phyloP scores from a whole-genome alignment of 2,888 invertebrate species.

The Gandaritis pyraliata region DNA sequence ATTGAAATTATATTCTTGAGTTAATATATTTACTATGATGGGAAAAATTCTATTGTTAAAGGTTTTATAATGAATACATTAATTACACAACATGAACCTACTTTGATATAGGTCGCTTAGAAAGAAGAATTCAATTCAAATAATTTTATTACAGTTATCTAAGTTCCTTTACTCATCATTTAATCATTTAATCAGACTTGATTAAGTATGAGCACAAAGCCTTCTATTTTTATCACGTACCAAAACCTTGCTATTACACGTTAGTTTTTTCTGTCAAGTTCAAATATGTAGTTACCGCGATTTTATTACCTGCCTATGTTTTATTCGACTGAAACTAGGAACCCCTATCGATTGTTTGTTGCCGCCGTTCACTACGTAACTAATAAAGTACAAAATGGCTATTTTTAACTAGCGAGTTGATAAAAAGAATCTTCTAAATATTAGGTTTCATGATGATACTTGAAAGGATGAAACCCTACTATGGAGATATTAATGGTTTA shows the following conservation, averaged over 20 bases:
- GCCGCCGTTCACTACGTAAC: background rate
- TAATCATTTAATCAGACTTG: no score
- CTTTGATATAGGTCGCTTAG: no score
- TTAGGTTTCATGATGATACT: background rate
- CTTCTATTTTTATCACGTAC: background rate
- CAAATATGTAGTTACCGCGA: background rate
- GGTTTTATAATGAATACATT: background rate
- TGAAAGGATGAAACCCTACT: slow-evolving; percentile 1
- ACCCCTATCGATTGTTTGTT: slow-evolving; percentile 20
- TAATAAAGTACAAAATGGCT: background rate
- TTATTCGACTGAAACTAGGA: slow-evolving; percentile 11
- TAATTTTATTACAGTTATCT: background rate
- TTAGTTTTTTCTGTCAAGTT: background rate
- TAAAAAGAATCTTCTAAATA: background rate
- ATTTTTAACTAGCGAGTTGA: background rate
- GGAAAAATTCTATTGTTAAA: slow-evolving; percentile 19
- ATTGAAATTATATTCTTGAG: slow-evolving; percentile 3
- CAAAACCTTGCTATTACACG: background rate
- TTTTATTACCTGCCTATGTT: slow-evolving; percentile 5
- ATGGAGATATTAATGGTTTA: slow-evolving; percentile 18
- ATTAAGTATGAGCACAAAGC: background rate
- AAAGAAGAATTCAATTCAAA: no score
- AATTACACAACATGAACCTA: background rate
- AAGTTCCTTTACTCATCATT: no score
- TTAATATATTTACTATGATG: background rate